Evolutionary conservation across 37 sponge, comb jelly and placozoan species (phyloP).

Genomic region (Amphimedon queenslandica): DNA sequence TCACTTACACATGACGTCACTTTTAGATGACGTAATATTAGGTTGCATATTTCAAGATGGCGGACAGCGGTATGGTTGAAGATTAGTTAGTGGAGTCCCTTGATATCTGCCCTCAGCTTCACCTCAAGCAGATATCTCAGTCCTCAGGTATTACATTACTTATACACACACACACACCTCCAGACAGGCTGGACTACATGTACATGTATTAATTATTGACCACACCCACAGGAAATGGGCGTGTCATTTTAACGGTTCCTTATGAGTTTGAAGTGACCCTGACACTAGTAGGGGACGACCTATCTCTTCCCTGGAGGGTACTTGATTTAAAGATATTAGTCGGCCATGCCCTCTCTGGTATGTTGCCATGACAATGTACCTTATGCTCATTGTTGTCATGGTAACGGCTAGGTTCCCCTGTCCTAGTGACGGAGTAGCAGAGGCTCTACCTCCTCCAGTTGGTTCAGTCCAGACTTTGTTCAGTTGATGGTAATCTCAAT

Average conservation of each 20-base stretch:
- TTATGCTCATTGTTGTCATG: not conserved
- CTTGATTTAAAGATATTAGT: slow-evolving; percentile 68
- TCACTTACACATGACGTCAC: too few species aligned
- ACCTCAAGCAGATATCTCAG: too few species aligned
- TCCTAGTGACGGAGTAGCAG: slow-evolving; percentile 41
- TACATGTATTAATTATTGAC: not conserved
- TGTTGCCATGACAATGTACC: not conserved
- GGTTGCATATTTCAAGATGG: too few species aligned
- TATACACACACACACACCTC: too few species aligned
- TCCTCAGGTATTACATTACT: too few species aligned
- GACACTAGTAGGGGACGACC: slow-evolving; percentile 82
- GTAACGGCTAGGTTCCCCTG: slow-evolving; percentile 14
- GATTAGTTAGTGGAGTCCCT: too few species aligned
- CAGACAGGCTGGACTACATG: not conserved
- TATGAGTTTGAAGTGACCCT: slow-evolving; percentile 72
- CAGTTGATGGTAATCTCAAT: slow-evolving; percentile 53
- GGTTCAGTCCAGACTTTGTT: slow-evolving; percentile 79
- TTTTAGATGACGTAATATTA: too few species aligned
- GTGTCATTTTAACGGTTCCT: slow-evolving; percentile 65
- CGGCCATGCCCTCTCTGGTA: slow-evolving; percentile 44
- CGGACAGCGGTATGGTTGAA: too few species aligned
- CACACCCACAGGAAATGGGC: slow-evolving; percentile 53
- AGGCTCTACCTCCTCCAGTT: slow-evolving; percentile 65
- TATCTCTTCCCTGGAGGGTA: slow-evolving; percentile 79
- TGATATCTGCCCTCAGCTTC: too few species aligned